Evolutionary conservation across 2,888 invertebrate genomes (phyloP), one percentile per base, ranked within the genome.

Genomic region (Pedicia rivosa): DNA sequence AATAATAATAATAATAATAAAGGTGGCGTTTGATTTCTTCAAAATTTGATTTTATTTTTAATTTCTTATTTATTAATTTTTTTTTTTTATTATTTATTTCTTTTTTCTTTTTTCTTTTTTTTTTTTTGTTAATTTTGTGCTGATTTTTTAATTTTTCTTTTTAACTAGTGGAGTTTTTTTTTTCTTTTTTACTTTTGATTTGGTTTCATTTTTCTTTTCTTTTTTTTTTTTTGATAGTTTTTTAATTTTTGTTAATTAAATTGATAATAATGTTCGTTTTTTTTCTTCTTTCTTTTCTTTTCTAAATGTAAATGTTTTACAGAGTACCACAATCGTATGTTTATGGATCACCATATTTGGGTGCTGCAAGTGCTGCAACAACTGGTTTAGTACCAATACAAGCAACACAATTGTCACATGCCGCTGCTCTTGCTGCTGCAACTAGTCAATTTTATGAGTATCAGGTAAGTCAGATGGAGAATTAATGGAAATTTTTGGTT

Each of bases 371-470:
- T 12, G 48, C 49, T 10, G 46, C 47, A 3, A 42, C 47, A n/a
- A 46, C 48, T 9, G 77, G 79, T 37, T 57, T 78, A 48, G 71
- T 82, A 47, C 75, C 76, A 47, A 62, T 77, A 48, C 75, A 74
- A 42, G 62, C 67, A 20, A 60, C 65, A 19, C 78, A 77, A 51
- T 58, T 78, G 50, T 73, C 74, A 49, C 78, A 78, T 53, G 79
- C 79, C 2, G 79, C 80, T 7, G 80, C 80, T 1, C 69, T 81
- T 38, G 80, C 80, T 9, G 81, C 81, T 1, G 81, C 80, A n/a
- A 66, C 70, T 34, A 77, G 78, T 50, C 79, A 83, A 53, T 74
- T 82, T 53, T 82, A 82, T 55, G 81, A 82, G 63, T 82, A 83
- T 59, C 82, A 82, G 52, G 51, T 51, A 46, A 43, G 35, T 22